Conservation (phyloP, 2,797 vertebrate species). For the Centropyge bicolor region DNA sequence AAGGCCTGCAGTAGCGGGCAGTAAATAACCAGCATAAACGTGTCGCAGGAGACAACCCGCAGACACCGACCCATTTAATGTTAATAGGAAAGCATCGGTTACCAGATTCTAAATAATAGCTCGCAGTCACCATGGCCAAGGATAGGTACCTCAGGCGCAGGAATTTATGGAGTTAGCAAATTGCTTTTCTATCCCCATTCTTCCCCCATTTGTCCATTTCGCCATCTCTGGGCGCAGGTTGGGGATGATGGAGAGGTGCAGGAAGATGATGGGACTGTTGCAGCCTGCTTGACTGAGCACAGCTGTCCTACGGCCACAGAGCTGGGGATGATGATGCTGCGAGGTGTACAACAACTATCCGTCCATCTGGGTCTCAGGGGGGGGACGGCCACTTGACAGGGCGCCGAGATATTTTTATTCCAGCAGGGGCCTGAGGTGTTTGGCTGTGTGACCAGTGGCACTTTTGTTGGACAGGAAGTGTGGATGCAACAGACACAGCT, state of each 20-base stretch:
- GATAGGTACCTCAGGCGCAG: slow-evolving; percentile 66
- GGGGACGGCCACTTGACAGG: slow-evolving; percentile 62
- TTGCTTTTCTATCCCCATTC: slow-evolving; percentile 82
- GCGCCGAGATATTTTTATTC: slow-evolving; percentile 68
- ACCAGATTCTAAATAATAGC: slow-evolving; percentile 85
- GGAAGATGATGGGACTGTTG: slow-evolving; percentile 59
- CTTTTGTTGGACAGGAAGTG: slow-evolving; percentile 50
- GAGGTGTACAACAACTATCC: slow-evolving; percentile 61
- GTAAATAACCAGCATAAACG: slow-evolving; percentile 85
- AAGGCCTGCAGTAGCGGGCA: slow-evolving; percentile 59
- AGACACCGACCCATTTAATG: slow-evolving; percentile 80
- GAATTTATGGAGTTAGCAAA: slow-evolving; percentile 85
- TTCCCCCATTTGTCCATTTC: slow-evolving; percentile 67
- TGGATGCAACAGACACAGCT: slow-evolving; percentile 38
- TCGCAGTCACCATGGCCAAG: slow-evolving; percentile 67
- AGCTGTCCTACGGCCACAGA: slow-evolving; percentile 69
- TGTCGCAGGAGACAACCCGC: slow-evolving; percentile 76
- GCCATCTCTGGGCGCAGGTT: slow-evolving; percentile 51
- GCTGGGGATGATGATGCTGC: slow-evolving; percentile 59
- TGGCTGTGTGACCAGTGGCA: slow-evolving; percentile 48
- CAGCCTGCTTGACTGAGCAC: slow-evolving; percentile 67
- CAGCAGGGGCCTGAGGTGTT: slow-evolving; percentile 50
- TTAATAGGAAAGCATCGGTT: slow-evolving; percentile 84
- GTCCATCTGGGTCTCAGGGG: slow-evolving; percentile 67
- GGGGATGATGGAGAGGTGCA: slow-evolving; percentile 71